Percentiles rank a stretch among this genome's conserved stretches.
phyloP scores from a whole-genome alignment of 2,888 invertebrate genomes.

The Dorcus hopei region DNA sequence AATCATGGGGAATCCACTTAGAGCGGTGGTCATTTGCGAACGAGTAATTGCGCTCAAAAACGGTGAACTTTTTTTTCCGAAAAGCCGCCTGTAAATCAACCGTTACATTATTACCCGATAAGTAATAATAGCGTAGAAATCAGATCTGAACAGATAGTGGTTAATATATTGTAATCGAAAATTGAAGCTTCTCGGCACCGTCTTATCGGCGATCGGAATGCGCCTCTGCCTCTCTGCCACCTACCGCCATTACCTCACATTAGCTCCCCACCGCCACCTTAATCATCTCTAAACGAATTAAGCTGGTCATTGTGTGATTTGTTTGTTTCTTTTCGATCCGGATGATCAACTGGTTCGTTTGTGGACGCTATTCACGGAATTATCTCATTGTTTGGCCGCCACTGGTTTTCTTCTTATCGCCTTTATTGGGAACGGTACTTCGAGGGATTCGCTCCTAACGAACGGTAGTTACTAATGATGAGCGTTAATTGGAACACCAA shows the following conservation, averaged over 20 bases:
- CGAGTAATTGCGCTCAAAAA: no score
- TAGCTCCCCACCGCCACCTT: conserved; percentile 12
- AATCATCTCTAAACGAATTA: conserved; percentile 13
- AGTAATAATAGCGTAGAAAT: conserved; percentile 9
- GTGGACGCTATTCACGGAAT: background rate
- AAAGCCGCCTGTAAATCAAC: background rate
- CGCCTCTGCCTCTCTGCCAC: conserved; percentile 9
- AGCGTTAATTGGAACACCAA: no score
- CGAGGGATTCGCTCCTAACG: no score
- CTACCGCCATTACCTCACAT: conserved; percentile 13
- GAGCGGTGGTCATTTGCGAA: no score
- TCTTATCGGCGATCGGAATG: conserved; percentile 11
- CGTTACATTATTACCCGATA: conserved; percentile 5
- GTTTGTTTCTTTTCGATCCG: conserved; percentile 10
- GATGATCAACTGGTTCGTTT: conserved; percentile 1
- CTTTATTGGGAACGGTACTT: no score
- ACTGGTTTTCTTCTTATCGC: background rate
- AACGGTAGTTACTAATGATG: no score
- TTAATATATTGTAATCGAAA: conserved; percentile 24
- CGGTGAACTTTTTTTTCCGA: no score
- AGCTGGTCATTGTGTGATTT: conserved; percentile 10
- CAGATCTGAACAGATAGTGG: conserved; percentile 9
- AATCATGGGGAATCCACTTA: no score
- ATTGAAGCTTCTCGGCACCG: conserved; percentile 17
- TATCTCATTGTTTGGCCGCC: conserved; percentile 1